phyloP scores from a whole-genome alignment of 1,140 invertebrate species.

The Andrena cerasifolii region DNA sequence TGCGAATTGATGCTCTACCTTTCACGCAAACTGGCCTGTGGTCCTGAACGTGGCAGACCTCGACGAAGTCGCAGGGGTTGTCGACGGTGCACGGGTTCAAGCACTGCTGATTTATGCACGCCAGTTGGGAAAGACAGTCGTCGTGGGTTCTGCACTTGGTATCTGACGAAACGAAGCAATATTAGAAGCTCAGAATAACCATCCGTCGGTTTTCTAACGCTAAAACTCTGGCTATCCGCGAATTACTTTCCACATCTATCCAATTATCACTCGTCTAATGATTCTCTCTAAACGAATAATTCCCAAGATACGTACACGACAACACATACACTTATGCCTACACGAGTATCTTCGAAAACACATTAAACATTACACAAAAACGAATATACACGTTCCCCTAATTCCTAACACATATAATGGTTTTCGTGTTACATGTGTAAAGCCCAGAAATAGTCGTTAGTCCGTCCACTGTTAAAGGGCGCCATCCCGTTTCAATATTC shows the following conservation, averaged over 20 bases:
- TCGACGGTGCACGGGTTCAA: constrained; percentile 87
- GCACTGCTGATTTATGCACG: constrained; percentile 90
- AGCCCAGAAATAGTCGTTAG: constrained; percentile 56
- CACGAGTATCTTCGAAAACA: constrained; percentile 41
- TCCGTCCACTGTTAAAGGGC: constrained; percentile 10
- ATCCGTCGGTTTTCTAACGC: not conserved
- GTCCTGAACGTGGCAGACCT: constrained; percentile 89
- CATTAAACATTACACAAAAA: constrained; percentile 52
- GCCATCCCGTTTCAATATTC: constrained; percentile 1
- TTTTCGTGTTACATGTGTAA: constrained; percentile 64
- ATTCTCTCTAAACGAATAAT: not conserved
- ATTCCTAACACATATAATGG: constrained; percentile 54
- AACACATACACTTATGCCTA: constrained; percentile 31
- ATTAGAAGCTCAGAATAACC: constrained; percentile 51
- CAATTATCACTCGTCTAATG: not conserved
- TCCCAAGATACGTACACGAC: not conserved
- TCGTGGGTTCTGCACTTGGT: constrained; percentile 87
- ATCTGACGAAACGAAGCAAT: constrained; percentile 81
- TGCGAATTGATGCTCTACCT: constrained; percentile 82
- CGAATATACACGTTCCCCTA: constrained; percentile 41
- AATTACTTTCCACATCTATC: not conserved
- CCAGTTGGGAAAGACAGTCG: constrained; percentile 88
- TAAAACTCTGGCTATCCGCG: not conserved
- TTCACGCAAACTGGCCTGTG: constrained; percentile 91
- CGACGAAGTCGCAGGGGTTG: constrained; percentile 86